Conservation (phyloP, 2,113 vertebrate species). For the Colistium nudipinnis region DNA sequence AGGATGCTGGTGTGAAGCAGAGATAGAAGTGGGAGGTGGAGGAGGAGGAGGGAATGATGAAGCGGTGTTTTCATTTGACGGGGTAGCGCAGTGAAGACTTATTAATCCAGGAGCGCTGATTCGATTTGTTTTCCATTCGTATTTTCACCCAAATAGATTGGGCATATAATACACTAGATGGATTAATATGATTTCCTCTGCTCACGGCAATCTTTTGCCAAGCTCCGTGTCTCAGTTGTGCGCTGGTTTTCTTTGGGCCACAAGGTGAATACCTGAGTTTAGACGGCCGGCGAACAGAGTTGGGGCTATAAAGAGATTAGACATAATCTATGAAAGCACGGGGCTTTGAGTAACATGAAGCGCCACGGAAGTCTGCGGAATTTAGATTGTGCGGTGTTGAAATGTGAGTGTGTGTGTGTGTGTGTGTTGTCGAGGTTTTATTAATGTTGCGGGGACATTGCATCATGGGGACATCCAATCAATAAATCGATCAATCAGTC, state of each 20-base stretch:
- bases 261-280: conserved; percentile 39
- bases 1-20: background rate
- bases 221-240: conserved; percentile 15
- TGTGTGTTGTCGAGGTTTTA: background rate
- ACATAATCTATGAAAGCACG: conserved; percentile 48
- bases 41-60: conserved; percentile 2
- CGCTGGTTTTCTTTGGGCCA: conserved; percentile 21
- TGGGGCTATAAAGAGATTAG: conserved; percentile 51
- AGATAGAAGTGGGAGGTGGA: conserved; percentile 11
- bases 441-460: background rate
- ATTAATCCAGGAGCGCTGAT: conserved; percentile 5
- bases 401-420: background rate
- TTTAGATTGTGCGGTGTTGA: conserved; percentile 22
- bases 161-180: background rate
- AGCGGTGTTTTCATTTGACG: conserved; percentile 5
- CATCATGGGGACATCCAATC: background rate
- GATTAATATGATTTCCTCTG: conserved; percentile 1
- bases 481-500: no score
- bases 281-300: conserved; percentile 39
- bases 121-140: conserved; percentile 22
- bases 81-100: background rate
- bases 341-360: conserved; percentile 37
- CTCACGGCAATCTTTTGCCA: conserved; percentile 6
- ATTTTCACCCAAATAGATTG: background rate
- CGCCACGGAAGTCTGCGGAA: conserved; percentile 30